These are phyloP conservation scores for Raja brachyura DNA, from an alignment of 2,113 vertebrate genomes.

Conservation along the genomic window DNA sequence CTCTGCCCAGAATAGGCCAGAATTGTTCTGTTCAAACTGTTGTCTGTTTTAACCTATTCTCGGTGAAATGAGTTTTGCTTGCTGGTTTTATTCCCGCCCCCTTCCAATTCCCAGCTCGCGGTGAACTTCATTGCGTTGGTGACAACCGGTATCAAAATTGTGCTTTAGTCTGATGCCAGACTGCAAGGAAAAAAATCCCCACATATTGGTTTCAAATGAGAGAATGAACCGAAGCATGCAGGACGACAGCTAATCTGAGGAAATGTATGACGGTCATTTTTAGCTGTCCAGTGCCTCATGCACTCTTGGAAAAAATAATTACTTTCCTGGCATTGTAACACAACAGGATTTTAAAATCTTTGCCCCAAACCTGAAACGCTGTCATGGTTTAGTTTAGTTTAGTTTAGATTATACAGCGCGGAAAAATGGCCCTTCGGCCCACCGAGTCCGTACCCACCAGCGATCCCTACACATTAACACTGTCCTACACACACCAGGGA, in stretches of 20 bases:
- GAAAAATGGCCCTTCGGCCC: no score
- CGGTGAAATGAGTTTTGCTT: not conserved
- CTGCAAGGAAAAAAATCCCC: not conserved
- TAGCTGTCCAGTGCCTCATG: not conserved
- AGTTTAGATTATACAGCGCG: no score
- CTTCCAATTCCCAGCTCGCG: not conserved
- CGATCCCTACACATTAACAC: no score
- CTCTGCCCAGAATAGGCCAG: not conserved
- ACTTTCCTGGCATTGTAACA: not conserved
- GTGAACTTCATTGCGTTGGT: not conserved
- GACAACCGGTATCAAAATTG: not conserved
- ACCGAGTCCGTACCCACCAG: no score
- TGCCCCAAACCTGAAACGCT: not conserved
- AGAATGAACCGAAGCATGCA: not conserved
- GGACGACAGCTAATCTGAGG: not conserved
- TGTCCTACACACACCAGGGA: no score
- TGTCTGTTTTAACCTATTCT: not conserved
- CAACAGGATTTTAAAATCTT: not conserved
- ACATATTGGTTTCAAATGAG: not conserved
- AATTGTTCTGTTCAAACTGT: conserved; percentile 1
- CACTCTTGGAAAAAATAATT: not conserved
- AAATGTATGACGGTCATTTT: not conserved
- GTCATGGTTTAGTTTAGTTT: not conserved
- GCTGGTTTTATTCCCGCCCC: no score
- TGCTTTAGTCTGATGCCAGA: not conserved